Base-by-base conservation (phyloP, 2,888 invertebrate species). In the Tortricodes alternella region DNA sequence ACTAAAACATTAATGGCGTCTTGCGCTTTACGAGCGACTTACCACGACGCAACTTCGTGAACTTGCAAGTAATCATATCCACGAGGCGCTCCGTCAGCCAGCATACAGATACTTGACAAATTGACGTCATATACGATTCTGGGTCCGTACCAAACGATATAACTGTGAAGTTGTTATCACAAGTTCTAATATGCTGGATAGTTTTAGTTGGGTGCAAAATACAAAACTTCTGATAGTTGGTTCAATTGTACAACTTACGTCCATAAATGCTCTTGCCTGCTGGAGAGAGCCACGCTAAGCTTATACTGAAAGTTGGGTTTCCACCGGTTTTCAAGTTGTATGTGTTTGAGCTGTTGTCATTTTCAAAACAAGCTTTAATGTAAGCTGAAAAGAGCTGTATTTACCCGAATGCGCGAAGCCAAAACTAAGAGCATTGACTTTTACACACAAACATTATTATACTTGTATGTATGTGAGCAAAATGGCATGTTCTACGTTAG, bases 51-150 rank as follows among this genome's bases (percentile, higher is more conserved):
- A 70, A 77, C 71, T 76, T 79, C 59, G 60, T 59, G 46, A 80
- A 81, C 73, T 82, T 76, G 75, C 76, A 77, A 79, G 79, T 78
- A 78, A 78, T 75, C 70, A 64, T 69, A 70, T 65, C 67, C 62
- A 71, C 70, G 73, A 55, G 63, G 65, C 66, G 63, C 23, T 11
- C 13, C 19, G 37, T 16, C 24, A 37, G 19, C 9, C 9, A 18
- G 9, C 3, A 46, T 32, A 16, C 8, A 21, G 3, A 5, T 34
- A 23, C 34, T 51, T 41, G 51, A 51, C 34, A 51, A 39, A 41
- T 51, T 50, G 39, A 29, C 29, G 19, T 50, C 39, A 37, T 35
- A 24, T 9, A 21, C 29, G n/a, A 39, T 50, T 39, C 39, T 21
- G 18, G 15, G 16, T 35, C 0, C 49, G 32, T 32, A 29, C 29